Evolutionary conservation across 37 sponge, comb jelly and placozoan genomes (phyloP).

Genomic region (Beroe forskalii): DNA sequence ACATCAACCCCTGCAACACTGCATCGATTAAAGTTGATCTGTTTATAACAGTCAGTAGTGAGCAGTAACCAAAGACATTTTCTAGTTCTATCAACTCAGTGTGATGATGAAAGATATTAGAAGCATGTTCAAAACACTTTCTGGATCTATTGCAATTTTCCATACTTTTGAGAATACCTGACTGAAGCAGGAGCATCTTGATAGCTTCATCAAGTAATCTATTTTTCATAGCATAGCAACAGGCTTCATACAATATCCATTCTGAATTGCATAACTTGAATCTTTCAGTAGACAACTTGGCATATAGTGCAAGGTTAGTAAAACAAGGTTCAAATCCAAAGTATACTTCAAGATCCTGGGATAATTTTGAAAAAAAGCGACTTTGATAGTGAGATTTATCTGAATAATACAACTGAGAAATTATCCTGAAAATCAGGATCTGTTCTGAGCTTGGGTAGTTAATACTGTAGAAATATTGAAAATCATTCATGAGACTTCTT

Average conservation of each 20-base stretch:
- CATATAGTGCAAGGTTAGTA: background rate
- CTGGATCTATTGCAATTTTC: background rate
- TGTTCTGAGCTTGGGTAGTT: background rate
- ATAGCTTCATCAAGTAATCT: constrained; percentile 16
- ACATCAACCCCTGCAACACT: constrained; percentile 23
- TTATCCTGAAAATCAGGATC: constrained; percentile 17
- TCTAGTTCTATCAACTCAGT: constrained; percentile 16
- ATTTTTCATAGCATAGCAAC: background rate
- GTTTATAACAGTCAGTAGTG: background rate
- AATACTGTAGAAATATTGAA: background rate
- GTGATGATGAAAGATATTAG: background rate
- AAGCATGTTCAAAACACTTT: constrained; percentile 19
- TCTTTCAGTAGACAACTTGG: background rate
- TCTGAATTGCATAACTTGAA: background rate
- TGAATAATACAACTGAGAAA: constrained; percentile 20
- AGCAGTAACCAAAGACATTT: constrained; percentile 43
- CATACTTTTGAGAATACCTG: constrained; percentile 31
- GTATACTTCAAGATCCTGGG: constrained; percentile 17
- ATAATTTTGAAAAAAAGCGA: background rate
- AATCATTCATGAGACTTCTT: background rate
- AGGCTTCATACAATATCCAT: background rate
- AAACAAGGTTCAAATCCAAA: constrained; percentile 20
- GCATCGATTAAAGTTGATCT: background rate
- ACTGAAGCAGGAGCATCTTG: constrained; percentile 30
- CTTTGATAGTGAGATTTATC: background rate